Evolutionary conservation across 92 coral and sea anemone species (phyloP), one percentile per base, ranked within the genome.

Genomic region (Zoanthus solanderi): DNA sequence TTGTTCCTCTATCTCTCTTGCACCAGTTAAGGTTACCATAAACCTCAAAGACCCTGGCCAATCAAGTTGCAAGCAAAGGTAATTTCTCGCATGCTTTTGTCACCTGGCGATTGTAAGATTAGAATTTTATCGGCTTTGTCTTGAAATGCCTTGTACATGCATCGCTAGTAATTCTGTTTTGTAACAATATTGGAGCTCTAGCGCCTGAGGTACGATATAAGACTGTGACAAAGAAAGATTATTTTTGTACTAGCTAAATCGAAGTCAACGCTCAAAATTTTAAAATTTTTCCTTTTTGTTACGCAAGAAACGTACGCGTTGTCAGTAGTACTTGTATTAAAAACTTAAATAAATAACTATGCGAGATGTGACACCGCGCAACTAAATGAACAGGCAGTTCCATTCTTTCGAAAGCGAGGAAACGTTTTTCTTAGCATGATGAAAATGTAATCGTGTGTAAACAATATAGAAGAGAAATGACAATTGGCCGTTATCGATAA

Each of bases 1-100:
- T 9, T 32, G 0, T 8, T 31, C 23, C 10, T 23, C 53, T 77
- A 54, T 57, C 32, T 53, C 82, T 6, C 66, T 77, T 31, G 48
- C 66, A 10, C 82, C 82, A 30, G 66, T 77, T 34, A 66, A 77
- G 65, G 31, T 77, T 47, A 77, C 82, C 28, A 77, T 77, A 0
- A 77, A 77, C 31, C 82, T 77, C 67, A 53, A 53, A 53, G 82
- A 77, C 15, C 82, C 68, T 5, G 82, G 68, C 12, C 45, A 77
- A 12, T 77, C 82, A 54, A 77, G 14, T 28, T 77, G 47, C 82
- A 53, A 53, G 9, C 82, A 77, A 28, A 77, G 82, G 82, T 77
- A 77, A 54, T 63, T 63, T 58, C 17, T 63, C 69, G 0, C 69
- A 18, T 23, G 29, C 31, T 23, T 63, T 7, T 50, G 56, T 50